Evolutionary conservation across 2,888 invertebrate genomes (phyloP), one percentile per base, ranked within the genome.

Genomic region (Parochlus steinenii): DNA sequence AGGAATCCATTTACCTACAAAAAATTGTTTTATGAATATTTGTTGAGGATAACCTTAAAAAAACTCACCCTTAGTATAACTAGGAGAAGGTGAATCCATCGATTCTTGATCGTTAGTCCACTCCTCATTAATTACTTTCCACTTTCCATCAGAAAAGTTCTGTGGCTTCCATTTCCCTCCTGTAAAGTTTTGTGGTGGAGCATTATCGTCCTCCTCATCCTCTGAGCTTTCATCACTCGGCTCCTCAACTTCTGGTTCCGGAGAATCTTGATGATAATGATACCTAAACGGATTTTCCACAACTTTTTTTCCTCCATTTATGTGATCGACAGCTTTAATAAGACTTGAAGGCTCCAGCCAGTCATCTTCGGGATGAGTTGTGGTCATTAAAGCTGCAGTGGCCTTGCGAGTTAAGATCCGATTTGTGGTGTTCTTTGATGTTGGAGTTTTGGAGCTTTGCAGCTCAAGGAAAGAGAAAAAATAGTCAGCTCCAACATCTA

Each of bases 381-480:
- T n/a, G n/a, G 61, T 47, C 41, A 56, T 51, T 2, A 61, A 49
- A 15, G 49, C 55, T 4, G 55, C 59, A 10, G 55, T 55, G 6
- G 58, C 55, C 46, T 62, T 60, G 41, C 63, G 46, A 5, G 64
- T 63, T 22, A 61, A 41, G 17, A 63, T 55, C 3, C 62, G 58
- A 39, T 50, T 54, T 48, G 26, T 61, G 61, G 2, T 62, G 58
- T 14, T 62, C 61, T 11, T 65, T 59, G 19, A 30, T 42, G 6
- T 41, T 34, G 39, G 8, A 30, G 35, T 33, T 45, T 74, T 75
- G 1, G 67, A 63, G 48, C 81, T 81, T 47, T 79, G 79, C 10
- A 83, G 52, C 48, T 82, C 78, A 22, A 89, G 56, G 0, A 82
- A 82, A 23, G 79, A 82, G 48, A 89, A 89, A 55, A 89, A 89